Evolutionary conservation across 2,113 vertebrate species (phyloP).

Genomic region (Haliaeetus leucogaster): DNA sequence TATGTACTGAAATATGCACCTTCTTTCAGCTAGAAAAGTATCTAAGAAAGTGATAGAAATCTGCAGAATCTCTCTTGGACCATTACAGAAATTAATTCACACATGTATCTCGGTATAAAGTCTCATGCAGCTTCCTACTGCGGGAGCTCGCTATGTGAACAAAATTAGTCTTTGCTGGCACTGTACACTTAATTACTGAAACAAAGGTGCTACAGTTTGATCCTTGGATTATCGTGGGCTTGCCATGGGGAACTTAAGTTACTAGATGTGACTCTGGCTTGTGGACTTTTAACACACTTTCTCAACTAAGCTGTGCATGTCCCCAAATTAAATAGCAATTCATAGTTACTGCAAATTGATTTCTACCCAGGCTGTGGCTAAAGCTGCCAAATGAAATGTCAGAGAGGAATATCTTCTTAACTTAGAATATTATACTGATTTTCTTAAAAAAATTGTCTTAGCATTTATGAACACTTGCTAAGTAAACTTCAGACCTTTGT

Average conservation of each 20-base stretch:
- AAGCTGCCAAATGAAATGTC: conserved; percentile 39
- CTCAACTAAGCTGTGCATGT: conserved; percentile 43
- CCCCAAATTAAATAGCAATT: not conserved
- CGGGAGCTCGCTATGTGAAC: not conserved
- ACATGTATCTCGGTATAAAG: not conserved
- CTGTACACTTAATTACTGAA: not conserved
- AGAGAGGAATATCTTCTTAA: conserved; percentile 28
- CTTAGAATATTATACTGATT: conserved; percentile 22
- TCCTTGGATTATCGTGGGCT: not conserved
- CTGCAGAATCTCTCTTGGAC: not conserved
- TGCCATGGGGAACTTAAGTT: not conserved
- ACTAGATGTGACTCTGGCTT: not conserved
- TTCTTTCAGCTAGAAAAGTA: not conserved
- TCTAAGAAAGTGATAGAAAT: not conserved
- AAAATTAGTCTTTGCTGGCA: not conserved
- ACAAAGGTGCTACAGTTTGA: not conserved
- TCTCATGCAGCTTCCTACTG: not conserved
- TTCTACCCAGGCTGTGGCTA: conserved; percentile 22
- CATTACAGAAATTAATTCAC: not conserved
- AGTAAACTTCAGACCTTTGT: conserved; percentile 40
- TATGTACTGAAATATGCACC: not conserved
- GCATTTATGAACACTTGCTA: conserved; percentile 35
- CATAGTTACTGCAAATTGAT: conserved; percentile 43
- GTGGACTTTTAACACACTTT: not conserved
- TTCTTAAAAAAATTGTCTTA: conserved; percentile 9